Evolutionary conservation across 2,888 invertebrate genomes (phyloP).

Genomic region (Antheraea assamensis): DNA sequence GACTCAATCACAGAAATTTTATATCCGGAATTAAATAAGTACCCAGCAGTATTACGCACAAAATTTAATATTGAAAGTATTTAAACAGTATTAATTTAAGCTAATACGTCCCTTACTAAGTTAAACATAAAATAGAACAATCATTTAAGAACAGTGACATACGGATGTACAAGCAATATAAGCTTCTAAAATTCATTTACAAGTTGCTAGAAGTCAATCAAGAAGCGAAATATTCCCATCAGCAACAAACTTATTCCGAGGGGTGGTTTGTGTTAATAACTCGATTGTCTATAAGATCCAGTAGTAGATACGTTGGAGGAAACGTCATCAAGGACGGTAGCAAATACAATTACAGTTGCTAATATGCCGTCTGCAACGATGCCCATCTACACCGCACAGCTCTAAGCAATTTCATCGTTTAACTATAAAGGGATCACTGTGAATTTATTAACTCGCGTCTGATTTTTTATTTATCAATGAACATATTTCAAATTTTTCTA

Average conservation of each 20-base stretch:
- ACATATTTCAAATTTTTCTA: not conserved
- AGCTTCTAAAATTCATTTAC: constrained; percentile 18
- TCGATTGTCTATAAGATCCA: constrained; percentile 77
- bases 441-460: constrained; percentile 62
- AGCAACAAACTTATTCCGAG: constrained; percentile 68
- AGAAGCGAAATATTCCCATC: constrained; percentile 72
- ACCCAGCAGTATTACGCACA: constrained; percentile 74
- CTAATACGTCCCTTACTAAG: not conserved
- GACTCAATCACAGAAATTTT: constrained; percentile 83
- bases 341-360: constrained; percentile 79
- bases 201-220: constrained; percentile 57
- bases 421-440: constrained; percentile 65
- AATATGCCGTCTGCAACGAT: constrained; percentile 77
- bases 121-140: not conserved
- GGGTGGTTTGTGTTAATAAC: constrained; percentile 77
- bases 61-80: constrained; percentile 79
- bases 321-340: constrained; percentile 77
- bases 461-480: not conserved
- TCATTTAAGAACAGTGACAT: not conserved
- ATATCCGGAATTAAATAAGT: constrained; percentile 83
- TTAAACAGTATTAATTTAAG: constrained; percentile 47
- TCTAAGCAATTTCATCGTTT: constrained; percentile 65
- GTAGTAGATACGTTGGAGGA: constrained; percentile 67
- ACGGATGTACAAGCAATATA: not conserved
- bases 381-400: constrained; percentile 46